Base-by-base conservation (phyloP, 2,888 invertebrate genomes). In the Tetragonisca angustula region DNA sequence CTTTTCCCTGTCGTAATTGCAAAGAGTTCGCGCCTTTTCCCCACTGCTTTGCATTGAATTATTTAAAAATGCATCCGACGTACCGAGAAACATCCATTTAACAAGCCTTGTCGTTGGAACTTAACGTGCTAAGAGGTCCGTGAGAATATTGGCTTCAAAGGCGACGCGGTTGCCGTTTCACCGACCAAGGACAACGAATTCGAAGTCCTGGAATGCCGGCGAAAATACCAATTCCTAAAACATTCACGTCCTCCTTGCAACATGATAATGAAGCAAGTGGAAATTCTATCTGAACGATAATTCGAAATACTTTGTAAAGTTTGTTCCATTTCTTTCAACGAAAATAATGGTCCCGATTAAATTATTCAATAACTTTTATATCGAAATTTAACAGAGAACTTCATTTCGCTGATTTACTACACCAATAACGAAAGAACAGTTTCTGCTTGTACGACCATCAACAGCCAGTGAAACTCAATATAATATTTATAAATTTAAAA, bases 101-200 rank as follows among this genome's bases (percentile, higher is more conserved):
- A 77, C 72, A 70, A 62, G 74, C 50, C 65, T 77, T 64, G 70
- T 27, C 68, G 54, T 17, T 62, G 69, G 56, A 76, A 73, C 73
- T 79, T 85, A 85, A 74, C 73, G 50, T 43, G 54, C 70, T 72
- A 76, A 81, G 79, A 90, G 91, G 87, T 85, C 85, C 90, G 85
- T 90, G 90, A 90, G 90, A 91, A 90, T 87, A 90, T 89, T 88
- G 84, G 85, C 85, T 76, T 88, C 88, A 90, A 90, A 87, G 88
- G 88, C 88, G 61, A 87, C 87, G 71, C 76, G 84, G 73, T 83
- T 76, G 62, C 62, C 62, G 52, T 73, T 70, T 71, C 32, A 69
- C 76, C 36, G 64, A 70, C 49, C 59, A 62, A 27, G 62, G 61
- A 50, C 43, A 62, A 74, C 32, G 72, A 78, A 84, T 78, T 75